Evolutionary conservation across 2,888 invertebrate species (phyloP).

Genomic region (Ectobius pallidus): DNA sequence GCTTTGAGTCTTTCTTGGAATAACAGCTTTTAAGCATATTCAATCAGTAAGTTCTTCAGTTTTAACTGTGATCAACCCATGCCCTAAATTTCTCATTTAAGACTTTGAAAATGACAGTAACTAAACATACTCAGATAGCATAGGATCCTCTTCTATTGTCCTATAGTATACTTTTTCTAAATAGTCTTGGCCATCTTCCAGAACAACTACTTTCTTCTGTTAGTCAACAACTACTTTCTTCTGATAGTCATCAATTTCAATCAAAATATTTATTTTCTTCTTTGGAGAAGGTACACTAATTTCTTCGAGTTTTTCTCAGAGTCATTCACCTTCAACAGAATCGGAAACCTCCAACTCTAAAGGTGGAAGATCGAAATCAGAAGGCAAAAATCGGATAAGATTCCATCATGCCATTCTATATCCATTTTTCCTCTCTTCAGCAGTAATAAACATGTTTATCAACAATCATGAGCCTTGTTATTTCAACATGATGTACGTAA

Average conservation of each 20-base stretch:
- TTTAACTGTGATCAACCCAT: not conserved
- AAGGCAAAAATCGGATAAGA: not conserved
- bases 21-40: not conserved
- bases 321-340: not conserved
- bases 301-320: not conserved
- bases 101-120: not conserved
- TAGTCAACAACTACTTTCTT: too few species aligned
- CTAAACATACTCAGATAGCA: not conserved
- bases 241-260: not conserved
- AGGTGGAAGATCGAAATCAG: not conserved
- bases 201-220: too few species aligned
- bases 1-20: not conserved
- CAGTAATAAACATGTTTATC: too few species aligned
- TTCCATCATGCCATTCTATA: not conserved
- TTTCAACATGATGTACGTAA: too few species aligned
- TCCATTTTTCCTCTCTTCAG: too few species aligned
- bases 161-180: not conserved
- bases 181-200: not conserved
- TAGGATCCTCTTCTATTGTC: not conserved
- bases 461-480: too few species aligned
- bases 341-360: too few species aligned
- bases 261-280: not conserved
- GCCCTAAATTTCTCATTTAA: not conserved
- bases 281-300: too few species aligned
- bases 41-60: not conserved